phyloP scores from a whole-genome alignment of 2,113 vertebrate genomes.

The Chloebia gouldiae region DNA sequence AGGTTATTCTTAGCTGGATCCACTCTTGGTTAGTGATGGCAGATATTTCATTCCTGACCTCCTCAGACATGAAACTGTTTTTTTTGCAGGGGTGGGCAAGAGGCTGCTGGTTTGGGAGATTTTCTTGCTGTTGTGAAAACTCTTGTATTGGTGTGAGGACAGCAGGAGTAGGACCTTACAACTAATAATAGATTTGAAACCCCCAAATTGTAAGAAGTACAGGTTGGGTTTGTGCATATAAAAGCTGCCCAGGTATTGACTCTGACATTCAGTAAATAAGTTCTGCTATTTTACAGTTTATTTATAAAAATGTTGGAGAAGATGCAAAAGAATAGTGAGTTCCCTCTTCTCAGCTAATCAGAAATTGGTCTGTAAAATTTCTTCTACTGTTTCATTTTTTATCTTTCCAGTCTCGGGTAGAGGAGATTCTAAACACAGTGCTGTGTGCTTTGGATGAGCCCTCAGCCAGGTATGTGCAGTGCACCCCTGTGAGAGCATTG shows the following conservation, averaged over 20 bases:
- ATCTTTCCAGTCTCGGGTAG: not conserved
- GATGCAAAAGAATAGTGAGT: not conserved
- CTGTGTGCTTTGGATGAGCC: not conserved
- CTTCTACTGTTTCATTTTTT: not conserved
- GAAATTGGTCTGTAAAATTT: not conserved
- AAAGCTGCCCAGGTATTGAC: not conserved
- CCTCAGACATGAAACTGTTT: not conserved
- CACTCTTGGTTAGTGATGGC: not conserved
- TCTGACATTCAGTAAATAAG: not conserved
- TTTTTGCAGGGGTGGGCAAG: not conserved
- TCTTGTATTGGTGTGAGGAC: not conserved
- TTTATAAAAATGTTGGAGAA: not conserved
- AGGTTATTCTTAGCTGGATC: not conserved
- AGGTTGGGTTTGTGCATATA: not conserved
- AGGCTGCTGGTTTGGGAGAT: not conserved
- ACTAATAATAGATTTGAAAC: not conserved
- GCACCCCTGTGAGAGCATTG: not conserved
- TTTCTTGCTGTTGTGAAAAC: not conserved
- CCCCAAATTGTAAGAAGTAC: not conserved
- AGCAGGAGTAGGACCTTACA: not conserved
- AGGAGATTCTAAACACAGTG: not conserved
- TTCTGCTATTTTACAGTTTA: not conserved
- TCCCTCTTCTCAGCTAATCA: not conserved
- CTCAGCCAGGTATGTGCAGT: constrained; percentile 30
- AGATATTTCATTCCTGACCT: not conserved